phyloP scores from a whole-genome alignment of 2,888 invertebrate genomes.

The Drosophila sordidula region DNA sequence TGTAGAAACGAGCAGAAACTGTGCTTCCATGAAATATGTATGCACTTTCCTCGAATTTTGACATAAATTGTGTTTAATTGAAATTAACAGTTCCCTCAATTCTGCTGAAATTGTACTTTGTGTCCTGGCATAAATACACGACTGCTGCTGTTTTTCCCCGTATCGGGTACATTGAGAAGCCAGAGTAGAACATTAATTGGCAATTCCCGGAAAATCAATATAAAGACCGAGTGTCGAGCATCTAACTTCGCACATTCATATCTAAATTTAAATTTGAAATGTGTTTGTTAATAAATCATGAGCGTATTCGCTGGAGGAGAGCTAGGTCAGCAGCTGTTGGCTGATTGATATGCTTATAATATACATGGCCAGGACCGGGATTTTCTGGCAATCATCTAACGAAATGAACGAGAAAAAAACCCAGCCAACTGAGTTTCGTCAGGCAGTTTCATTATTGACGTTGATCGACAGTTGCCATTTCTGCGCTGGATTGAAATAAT shows the following conservation, averaged over 20 bases:
- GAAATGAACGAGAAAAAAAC: constrained; percentile 17
- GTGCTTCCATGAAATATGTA: constrained; percentile 63
- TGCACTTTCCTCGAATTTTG: constrained; percentile 59
- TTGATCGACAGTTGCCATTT: constrained; percentile 79
- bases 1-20: neutral
- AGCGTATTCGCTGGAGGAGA: neutral
- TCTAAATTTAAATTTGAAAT: constrained; percentile 48
- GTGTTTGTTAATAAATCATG: constrained; percentile 67
- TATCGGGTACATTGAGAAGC: constrained; percentile 43
- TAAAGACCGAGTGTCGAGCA: constrained; percentile 23
- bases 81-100: constrained; percentile 57
- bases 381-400: constrained; percentile 38
- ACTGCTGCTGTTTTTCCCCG: neutral
- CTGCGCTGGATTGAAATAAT: constrained; percentile 59
- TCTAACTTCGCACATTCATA: constrained; percentile 1
- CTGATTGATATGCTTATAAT: constrained; percentile 77
- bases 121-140: neutral
- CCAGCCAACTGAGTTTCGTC: constrained; percentile 24
- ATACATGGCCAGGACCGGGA: constrained; percentile 35
- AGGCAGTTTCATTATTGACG: constrained; percentile 67
- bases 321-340: constrained; percentile 53
- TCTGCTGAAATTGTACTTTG: constrained; percentile 1
- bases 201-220: constrained; percentile 67
- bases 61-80: constrained; percentile 71
- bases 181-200: constrained; percentile 28